These are phyloP conservation scores for Syrmaticus mikado DNA, from an alignment of 2,113 vertebrate genomes.

Conservation along the genomic window DNA sequence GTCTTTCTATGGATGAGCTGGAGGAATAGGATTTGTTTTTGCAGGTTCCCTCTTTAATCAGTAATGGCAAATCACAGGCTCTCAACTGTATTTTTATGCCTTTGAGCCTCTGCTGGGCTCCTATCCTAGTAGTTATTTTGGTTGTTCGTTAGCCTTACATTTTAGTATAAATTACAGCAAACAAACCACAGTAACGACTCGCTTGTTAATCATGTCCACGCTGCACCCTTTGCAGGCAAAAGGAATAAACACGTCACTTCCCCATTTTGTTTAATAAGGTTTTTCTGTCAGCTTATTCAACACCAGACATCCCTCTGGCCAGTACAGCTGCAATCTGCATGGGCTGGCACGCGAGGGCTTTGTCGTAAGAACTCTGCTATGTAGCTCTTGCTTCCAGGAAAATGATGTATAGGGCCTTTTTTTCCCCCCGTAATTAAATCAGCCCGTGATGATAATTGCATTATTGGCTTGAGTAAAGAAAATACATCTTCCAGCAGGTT, in stretches of 20 bases:
- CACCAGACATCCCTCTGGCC: slow-evolving; percentile 32
- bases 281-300: neutral
- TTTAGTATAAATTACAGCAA: neutral
- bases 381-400: slow-evolving; percentile 21
- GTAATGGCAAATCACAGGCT: neutral
- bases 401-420: slow-evolving; percentile 1
- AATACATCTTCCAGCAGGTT: slow-evolving; percentile 8
- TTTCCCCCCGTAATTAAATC: slow-evolving; percentile 19
- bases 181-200: neutral
- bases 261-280: neutral
- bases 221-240: slow-evolving; percentile 17
- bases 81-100: neutral
- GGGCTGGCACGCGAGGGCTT: neutral
- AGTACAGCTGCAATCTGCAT: slow-evolving; percentile 24
- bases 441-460: neutral
- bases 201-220: neutral
- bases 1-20: neutral
- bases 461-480: neutral
- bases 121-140: neutral
- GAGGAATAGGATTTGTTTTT: neutral
- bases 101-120: neutral
- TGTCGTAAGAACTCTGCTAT: neutral
- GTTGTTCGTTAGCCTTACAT: neutral
- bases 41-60: neutral
- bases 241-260: neutral